A percentile compares a stretch with the other conserved stretches of the same genome.
These are phyloP conservation scores for Aspiorhynchus laticeps DNA, from an alignment of 2,113 vertebrate genomes.

Conservation along the genomic window DNA sequence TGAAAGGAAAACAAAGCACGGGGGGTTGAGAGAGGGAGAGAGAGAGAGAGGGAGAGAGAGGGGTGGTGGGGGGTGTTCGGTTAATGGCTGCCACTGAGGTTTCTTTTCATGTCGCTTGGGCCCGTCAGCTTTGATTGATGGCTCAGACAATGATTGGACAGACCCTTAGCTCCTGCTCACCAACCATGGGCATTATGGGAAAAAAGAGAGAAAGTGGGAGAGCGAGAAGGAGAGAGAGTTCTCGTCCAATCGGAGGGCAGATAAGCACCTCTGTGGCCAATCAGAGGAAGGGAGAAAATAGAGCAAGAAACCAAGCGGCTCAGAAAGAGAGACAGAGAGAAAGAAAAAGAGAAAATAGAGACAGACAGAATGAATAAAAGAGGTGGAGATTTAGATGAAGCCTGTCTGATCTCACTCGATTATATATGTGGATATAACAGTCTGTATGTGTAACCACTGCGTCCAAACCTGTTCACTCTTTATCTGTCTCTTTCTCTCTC, in stretches of 20 bases:
- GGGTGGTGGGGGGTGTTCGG: constrained; percentile 60
- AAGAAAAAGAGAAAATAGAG: constrained; percentile 48
- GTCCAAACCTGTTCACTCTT: constrained; percentile 42
- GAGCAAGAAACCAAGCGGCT: constrained; percentile 54
- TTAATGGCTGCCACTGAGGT: constrained; percentile 78
- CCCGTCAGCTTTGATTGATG: constrained; percentile 91
- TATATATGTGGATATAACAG: constrained; percentile 58
- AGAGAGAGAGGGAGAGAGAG: constrained; percentile 32
- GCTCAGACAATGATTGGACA: constrained; percentile 82
- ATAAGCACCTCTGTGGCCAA: constrained; percentile 42
- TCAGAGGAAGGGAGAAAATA: constrained; percentile 44
- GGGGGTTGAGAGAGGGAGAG: constrained; percentile 67
- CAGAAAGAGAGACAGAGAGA: constrained; percentile 66
- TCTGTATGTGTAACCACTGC: constrained; percentile 56
- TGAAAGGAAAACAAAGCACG: constrained; percentile 78
- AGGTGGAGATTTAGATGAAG: constrained; percentile 50
- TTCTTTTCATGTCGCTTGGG: constrained; percentile 78
- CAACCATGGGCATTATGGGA: constrained; percentile 67
- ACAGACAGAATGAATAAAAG: constrained; percentile 50
- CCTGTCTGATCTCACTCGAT: constrained; percentile 61
- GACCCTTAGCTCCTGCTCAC: constrained; percentile 65
- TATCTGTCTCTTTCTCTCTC: constrained; percentile 11
- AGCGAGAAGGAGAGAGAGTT: constrained; percentile 41
- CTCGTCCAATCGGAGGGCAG: constrained; percentile 49
- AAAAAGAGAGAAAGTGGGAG: constrained; percentile 34